phyloP scores from a whole-genome alignment of 2,113 vertebrate genomes.

The Zingel zingel region DNA sequence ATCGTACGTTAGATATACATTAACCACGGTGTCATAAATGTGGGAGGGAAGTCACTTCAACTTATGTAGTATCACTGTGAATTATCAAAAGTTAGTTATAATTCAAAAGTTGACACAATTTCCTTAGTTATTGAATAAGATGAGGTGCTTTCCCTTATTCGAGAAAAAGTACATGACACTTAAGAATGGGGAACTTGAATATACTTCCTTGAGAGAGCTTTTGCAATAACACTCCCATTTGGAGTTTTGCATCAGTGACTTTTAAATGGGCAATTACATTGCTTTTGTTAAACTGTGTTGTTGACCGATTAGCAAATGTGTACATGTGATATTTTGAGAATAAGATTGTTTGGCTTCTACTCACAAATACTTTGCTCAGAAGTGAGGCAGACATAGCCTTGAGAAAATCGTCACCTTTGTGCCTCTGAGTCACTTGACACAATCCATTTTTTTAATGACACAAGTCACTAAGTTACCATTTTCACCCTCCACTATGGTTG shows the following conservation, averaged over 20 bases:
- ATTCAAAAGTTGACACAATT: not conserved
- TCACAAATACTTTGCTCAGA: not conserved
- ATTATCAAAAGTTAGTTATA: not conserved
- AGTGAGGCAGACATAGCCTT: not conserved
- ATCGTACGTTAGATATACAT: constrained; percentile 1
- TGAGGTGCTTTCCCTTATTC: not conserved
- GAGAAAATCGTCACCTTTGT: not conserved
- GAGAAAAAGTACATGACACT: not conserved
- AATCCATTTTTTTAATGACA: not conserved
- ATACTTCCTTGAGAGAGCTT: not conserved
- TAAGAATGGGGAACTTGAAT: constrained; percentile 3
- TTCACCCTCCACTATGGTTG: not conserved
- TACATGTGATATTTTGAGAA: not conserved
- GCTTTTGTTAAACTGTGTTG: not conserved
- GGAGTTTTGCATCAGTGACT: not conserved
- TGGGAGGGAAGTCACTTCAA: not conserved
- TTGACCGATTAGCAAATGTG: constrained; percentile 1
- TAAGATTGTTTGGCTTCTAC: not conserved
- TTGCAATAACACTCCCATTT: not conserved
- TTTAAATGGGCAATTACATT: not conserved
- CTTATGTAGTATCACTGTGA: not conserved
- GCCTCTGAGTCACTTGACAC: not conserved
- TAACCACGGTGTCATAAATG: constrained; percentile 1
- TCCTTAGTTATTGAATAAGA: not conserved
- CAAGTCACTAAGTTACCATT: not conserved